Evolutionary conservation across 1,140 invertebrate genomes (phyloP), one percentile per base, ranked within the genome.

Genomic region (Drosophila baimaii): DNA sequence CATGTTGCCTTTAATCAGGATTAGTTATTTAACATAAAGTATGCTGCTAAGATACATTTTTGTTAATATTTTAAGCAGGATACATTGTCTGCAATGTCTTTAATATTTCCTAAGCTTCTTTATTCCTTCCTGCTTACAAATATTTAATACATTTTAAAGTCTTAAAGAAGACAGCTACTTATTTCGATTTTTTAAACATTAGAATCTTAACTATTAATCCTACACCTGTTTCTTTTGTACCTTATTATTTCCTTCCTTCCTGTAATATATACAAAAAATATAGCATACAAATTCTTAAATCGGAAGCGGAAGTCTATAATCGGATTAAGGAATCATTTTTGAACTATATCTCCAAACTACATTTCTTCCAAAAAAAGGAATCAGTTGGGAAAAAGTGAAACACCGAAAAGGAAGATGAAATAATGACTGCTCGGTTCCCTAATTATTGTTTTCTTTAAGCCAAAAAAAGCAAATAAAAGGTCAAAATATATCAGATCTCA

Each of bases 281-380:
- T 17, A 17, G n/a, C 12, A 2, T 25, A 9, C 0, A 52, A 52
- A 52, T 17, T 17, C 29, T 54, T 15, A 29, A 12, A 15, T 25
- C 29, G 46, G 35, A 69, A 66, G 8, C 61, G 61, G 65, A 69
- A 52, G 46, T 66, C n/a, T 13, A 12, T 69, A 69, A 69, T 69
- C 35, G 29, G 46, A 25, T 69, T 66, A 66, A 5, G 5, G 10
- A 39, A 49, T 31, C 33, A 46, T n/a, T 33, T 61, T 58, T 19
- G 9, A 66, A 37, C 31, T 12, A 47, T 17, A 19, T 57, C 5
- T n/a, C 5, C 5, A 8, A 17, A 23, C 27, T 15, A 35, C 21
- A 27, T 54, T 27, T 29, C 12, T 27, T 17, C 17, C 15, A 13
- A 21, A 15, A 29, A 17, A 8, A 39, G n/a, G 25, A 19, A 21